Base-by-base conservation (phyloP, 2,113 vertebrate species). In the Catagonus wagneri region DNA sequence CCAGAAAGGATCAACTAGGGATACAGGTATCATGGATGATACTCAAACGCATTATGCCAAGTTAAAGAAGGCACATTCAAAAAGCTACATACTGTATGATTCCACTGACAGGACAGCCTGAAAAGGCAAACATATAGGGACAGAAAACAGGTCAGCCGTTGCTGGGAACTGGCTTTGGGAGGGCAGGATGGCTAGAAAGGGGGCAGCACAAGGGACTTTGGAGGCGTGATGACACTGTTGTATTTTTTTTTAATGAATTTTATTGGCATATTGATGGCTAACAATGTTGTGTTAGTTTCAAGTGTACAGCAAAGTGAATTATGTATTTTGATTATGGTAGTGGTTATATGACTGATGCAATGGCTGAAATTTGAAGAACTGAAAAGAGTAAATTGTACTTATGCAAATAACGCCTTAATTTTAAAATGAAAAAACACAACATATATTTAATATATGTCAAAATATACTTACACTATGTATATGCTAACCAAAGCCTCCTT, bases 321-420 rank as follows among this genome's bases (percentile, higher is more conserved):
- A 44, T 44, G 44, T 65, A 66, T 80, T 93, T 66, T 89, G 86
- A 71, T 71, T 79, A 13, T 3, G 39, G 25, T 29, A 50, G 56
- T 85, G 29, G 66, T 66, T 52, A 75, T 17, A 9, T 58, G 61
- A 34, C 7, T 19, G 7, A 54, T 10, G 61, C 27, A 65, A 84
- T 4, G 25, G 29, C 14, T 58, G 56, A 84, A 93, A 84, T 50
- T 1, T 90, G 44, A 85, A 89, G 34, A 79, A 65, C 17, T 87
- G 29, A 89, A 81, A 95, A 81, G 85, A 32, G 68, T 87, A 23
- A 96, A 84, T 72, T 72, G 56, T 54, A 83, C 14, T 76, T 52
- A 39, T 69, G 32, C 20, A 93, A 85, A 93, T 52, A 54, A 50
- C 10, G 74, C 54, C 22, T 56, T 65, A 78, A 65, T 86, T 91